phyloP scores from a whole-genome alignment of 2,888 invertebrate genomes.

The Metalampra italica region DNA sequence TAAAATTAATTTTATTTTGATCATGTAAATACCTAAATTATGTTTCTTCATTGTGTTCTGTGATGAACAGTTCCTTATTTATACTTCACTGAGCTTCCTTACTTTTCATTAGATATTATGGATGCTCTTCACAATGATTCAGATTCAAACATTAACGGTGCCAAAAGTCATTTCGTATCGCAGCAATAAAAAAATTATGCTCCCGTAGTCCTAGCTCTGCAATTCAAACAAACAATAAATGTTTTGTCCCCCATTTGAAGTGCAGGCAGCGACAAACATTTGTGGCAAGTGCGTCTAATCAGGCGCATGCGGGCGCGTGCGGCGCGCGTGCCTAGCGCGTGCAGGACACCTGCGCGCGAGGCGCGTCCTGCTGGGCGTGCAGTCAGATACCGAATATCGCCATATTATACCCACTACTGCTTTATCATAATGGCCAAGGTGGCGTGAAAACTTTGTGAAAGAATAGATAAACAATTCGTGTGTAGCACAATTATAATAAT shows the following conservation, averaged over 20 bases:
- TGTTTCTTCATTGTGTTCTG: too few relatives aligned
- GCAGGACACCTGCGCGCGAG: constrained; percentile 44
- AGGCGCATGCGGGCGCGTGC: constrained; percentile 31
- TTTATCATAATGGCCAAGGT: neutral
- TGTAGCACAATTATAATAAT: too few relatives aligned
- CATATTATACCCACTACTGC: neutral
- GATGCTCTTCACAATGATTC: too few relatives aligned
- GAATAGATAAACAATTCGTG: too few relatives aligned
- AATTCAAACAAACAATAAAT: constrained; percentile 44
- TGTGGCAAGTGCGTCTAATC: constrained; percentile 69
- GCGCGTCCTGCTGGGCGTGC: neutral
- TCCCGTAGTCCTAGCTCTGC: constrained; percentile 36
- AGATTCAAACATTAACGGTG: neutral
- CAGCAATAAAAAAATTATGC: constrained; percentile 47
- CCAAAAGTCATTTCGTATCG: constrained; percentile 10
- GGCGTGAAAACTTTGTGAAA: neutral
- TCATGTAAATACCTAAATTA: too few relatives aligned
- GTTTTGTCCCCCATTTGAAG: constrained; percentile 49
- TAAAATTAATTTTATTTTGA: too few relatives aligned
- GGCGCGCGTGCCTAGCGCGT: constrained; percentile 43
- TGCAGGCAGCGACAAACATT: constrained; percentile 45
- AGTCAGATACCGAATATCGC: neutral
- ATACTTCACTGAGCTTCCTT: too few relatives aligned
- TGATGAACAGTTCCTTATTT: too few relatives aligned
- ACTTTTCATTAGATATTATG: too few relatives aligned